Evolutionary conservation across 2,113 vertebrate species (phyloP).

Genomic region (Thunnus thynnus): DNA sequence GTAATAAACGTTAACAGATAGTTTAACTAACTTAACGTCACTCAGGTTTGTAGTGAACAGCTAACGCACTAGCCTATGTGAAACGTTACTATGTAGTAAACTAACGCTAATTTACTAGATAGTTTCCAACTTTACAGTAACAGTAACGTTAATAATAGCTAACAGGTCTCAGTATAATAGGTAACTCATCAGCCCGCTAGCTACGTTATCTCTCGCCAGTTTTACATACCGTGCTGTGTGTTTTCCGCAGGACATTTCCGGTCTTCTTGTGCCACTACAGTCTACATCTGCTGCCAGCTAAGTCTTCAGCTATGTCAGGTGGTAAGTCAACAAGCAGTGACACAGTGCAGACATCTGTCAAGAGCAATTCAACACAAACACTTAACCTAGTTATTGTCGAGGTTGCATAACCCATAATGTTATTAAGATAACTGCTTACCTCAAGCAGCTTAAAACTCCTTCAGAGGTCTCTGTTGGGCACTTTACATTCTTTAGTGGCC

Average conservation of each 20-base stretch:
- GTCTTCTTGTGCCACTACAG: background rate
- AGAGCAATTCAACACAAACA: background rate
- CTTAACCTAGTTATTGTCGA: too few relatives aligned
- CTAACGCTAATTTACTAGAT: too few relatives aligned
- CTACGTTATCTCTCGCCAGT: background rate
- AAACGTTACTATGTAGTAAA: too few relatives aligned
- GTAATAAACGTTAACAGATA: too few relatives aligned
- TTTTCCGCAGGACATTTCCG: constrained; percentile 20
- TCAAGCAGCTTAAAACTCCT: background rate
- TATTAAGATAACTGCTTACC: background rate
- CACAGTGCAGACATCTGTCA: background rate
- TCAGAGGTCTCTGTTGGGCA: background rate
- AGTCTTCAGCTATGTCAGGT: constrained; percentile 46
- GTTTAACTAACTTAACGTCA: too few relatives aligned
- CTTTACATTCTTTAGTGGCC: background rate
- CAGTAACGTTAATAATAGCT: background rate
- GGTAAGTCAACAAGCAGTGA: constrained; percentile 45
- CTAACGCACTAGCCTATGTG: too few relatives aligned
- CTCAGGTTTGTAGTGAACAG: too few relatives aligned
- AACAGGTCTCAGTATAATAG: background rate
- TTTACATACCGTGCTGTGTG: background rate
- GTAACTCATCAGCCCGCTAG: background rate
- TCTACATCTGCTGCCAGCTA: background rate
- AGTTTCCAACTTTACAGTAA: background rate
- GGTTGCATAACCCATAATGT: background rate